Base-by-base conservation (phyloP, 1,140 invertebrate genomes). In the Pteromalus puparum region DNA sequence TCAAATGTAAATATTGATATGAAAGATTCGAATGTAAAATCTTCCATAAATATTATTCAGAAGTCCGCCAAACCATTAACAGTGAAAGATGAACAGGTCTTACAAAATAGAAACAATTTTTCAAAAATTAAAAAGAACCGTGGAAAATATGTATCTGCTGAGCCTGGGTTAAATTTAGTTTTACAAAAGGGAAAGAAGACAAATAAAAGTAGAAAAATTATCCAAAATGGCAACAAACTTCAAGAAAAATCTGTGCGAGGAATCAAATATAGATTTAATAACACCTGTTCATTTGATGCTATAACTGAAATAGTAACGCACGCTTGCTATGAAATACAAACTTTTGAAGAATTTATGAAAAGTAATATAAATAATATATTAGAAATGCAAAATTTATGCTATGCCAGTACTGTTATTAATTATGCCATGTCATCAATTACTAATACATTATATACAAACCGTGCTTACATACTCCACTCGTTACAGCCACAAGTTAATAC, bases 241-340 rank as follows among this genome's bases (percentile, higher is more conserved):
- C 42, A 21, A 12, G 46, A 46, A 24, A 76, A 13, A 48, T 24
- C 38, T 21, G 46, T 76, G 7, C 21, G n/a, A 26, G 46, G 42
- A 46, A 53, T n/a, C 13, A 76, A 76, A 13, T 48, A 26, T 48
- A 76, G 15, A 48, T 76, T 76, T 76, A 46, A 9, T 2, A 76
- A 76, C 48, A 76, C 74, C 9, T 76, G 74, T 48, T 3, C 74
- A n/a, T 76, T 76, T 48, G 74, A 76, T 18, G 12, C 74, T 0
- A 26, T 76, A n/a, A 53, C 74, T 5, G 38, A 76, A 48, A 53
- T 76, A 12, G 7, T 76, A 24, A 48, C 38, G 1, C 18, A 48
- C 24, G 1, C 74, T 76, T 48, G 21, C 24, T 76, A 26, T 26
- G 24, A 76, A 24, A 26, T 46, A 24, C 2, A 53, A 24, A 9